Conservation (phyloP, 2,113 vertebrate species). For the Triplophysa dalaica region DNA sequence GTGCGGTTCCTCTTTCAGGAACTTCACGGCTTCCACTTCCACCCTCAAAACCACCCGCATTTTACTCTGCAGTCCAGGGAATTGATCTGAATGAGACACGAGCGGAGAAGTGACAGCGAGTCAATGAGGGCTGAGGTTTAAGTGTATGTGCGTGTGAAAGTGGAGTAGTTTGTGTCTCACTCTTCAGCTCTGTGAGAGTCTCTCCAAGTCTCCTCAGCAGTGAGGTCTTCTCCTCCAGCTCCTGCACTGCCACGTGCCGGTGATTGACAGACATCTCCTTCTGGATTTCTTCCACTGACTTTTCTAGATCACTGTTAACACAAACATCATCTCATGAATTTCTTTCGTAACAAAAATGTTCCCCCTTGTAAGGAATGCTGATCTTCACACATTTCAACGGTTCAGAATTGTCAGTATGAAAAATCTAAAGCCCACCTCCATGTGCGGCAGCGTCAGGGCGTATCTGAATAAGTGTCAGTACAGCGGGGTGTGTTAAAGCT, state of each 20-base stretch:
- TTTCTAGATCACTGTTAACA: slow-evolving; percentile 88
- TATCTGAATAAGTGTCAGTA: slow-evolving; percentile 31
- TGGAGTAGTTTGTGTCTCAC: slow-evolving; percentile 69
- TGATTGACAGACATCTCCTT: slow-evolving; percentile 88
- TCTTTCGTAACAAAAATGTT: background rate
- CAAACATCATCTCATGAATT: background rate
- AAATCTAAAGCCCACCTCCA: background rate
- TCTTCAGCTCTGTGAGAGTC: slow-evolving; percentile 92
- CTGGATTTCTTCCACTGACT: slow-evolving; percentile 94
- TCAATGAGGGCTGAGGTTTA: slow-evolving; percentile 1
- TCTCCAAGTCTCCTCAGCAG: slow-evolving; percentile 92
- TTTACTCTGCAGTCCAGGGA: slow-evolving; percentile 96
- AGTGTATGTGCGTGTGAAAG: slow-evolving; percentile 36
- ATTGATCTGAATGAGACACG: slow-evolving; percentile 81
- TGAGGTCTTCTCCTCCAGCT: slow-evolving; percentile 92
- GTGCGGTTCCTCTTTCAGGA: slow-evolving; percentile 97
- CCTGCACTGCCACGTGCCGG: slow-evolving; percentile 86
- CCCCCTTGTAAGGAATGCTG: background rate
- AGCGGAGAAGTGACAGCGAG: slow-evolving; percentile 17
- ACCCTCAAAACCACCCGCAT: slow-evolving; percentile 96
- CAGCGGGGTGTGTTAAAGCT: slow-evolving; percentile 24
- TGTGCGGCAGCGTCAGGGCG: background rate
- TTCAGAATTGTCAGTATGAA: background rate
- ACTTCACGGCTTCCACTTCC: slow-evolving; percentile 96
- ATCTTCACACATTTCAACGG: slow-evolving; percentile 1